Evolutionary conservation across 1,140 invertebrate species (phyloP).

Genomic region (Pogonognathellus flavescens): DNA sequence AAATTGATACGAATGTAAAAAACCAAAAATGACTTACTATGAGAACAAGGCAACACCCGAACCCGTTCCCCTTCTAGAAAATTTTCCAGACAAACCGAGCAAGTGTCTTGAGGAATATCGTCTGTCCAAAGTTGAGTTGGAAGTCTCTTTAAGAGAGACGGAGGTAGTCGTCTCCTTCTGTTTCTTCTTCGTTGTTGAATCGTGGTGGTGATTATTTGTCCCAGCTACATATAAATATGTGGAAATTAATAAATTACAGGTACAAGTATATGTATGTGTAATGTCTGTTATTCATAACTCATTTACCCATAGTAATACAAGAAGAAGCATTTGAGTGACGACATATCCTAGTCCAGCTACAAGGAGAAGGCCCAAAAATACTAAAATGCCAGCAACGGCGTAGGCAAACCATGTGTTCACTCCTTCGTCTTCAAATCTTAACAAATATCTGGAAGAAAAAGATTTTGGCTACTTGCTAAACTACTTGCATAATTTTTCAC

Average conservation of each 20-base stretch:
- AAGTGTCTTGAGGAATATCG: slow-evolving; percentile 91
- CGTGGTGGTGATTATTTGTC: slow-evolving; percentile 70
- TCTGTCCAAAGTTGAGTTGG: slow-evolving; percentile 90
- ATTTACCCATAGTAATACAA: slow-evolving; percentile 80
- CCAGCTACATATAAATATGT: slow-evolving; percentile 50
- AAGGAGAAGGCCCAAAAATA: slow-evolving; percentile 28
- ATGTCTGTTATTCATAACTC: no score
- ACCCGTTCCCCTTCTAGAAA: slow-evolving; percentile 96
- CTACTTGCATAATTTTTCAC: no score
- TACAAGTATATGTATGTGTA: no score
- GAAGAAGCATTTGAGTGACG: slow-evolving; percentile 39
- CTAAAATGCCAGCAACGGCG: slow-evolving; percentile 50
- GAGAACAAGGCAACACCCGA: slow-evolving; percentile 93
- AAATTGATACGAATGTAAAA: no score
- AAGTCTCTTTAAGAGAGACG: slow-evolving; percentile 88
- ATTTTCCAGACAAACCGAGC: slow-evolving; percentile 98
- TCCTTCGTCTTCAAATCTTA: slow-evolving; percentile 66
- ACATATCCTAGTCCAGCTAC: slow-evolving; percentile 37
- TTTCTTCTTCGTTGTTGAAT: slow-evolving; percentile 80
- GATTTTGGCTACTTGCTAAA: no score
- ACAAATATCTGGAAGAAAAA: slow-evolving; percentile 67
- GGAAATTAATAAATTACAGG: no score
- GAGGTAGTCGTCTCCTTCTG: slow-evolving; percentile 85
- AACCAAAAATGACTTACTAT: slow-evolving; percentile 80
- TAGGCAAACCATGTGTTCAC: slow-evolving; percentile 39